Evolutionary conservation across 2,113 vertebrate species (phyloP), one percentile per base, ranked within the genome.

Genomic region (Aptenodytes patagonicus): DNA sequence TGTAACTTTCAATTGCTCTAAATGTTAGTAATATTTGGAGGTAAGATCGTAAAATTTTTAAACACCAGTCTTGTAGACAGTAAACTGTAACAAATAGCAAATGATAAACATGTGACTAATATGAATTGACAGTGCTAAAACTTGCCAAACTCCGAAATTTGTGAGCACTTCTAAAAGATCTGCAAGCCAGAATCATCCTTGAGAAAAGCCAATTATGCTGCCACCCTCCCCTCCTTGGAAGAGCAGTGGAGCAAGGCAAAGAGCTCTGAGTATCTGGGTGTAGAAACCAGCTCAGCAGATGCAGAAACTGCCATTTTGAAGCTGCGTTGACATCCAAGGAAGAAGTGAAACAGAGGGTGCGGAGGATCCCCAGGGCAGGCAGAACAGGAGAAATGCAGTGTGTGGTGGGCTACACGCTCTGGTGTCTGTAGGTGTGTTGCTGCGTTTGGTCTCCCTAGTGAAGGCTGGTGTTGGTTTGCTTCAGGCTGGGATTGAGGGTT

Each of bases 321-420:
- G 72, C 26, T 47, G 25, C 12, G 4, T 40, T 68, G 40, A 13
- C 40, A 25, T 32, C 32, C 1, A 3, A 81, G 49, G 54, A 73
- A 85, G 40, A 52, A 70, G 22, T 31, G 44, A 81, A 69, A 49
- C 1, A 8, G 24, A 13, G 31, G 32, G 29, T 38, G 9, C 38
- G 31, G 42, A 58, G 46, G 44, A n/a, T 73, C 29, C 17, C 10
- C 31, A 60, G 71, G 28, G 12, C 54, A 73, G 26, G 22, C 20
- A 89, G 55, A 66, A 49, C 38, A 24, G 40, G 87, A 88, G 60
- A 88, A 90, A 85, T 4, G 32, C 6, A 32, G 29, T 2, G 1
- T 42, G 24, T 49, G 34, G 40, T 65, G 44, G 18, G 31, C 22
- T 36, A 1, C 13, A 0, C 1, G 2, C 26, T 9, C 52, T n/a